Evolutionary conservation across 2,797 vertebrate genomes (phyloP).

Genomic region (Oryzias sinensis): DNA sequence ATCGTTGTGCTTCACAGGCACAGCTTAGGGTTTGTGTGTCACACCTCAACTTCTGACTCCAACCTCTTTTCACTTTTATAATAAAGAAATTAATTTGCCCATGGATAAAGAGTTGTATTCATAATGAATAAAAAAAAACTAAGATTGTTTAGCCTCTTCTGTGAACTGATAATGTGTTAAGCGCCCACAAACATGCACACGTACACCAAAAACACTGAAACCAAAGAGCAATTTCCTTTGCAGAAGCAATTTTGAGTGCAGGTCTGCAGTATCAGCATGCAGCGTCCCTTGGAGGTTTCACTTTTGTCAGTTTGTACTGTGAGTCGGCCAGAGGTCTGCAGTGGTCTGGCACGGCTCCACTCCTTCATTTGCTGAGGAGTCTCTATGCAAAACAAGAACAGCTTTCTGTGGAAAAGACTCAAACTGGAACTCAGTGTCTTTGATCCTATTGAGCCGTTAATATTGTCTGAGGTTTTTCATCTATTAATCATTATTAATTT

Average conservation of each 20-base stretch:
- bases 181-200: background rate
- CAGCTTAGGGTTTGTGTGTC: too few relatives aligned
- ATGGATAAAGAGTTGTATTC: too few relatives aligned
- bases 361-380: constrained; percentile 22
- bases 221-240: constrained; percentile 14
- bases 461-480: too few relatives aligned
- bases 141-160: too few relatives aligned
- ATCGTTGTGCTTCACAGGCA: too few relatives aligned
- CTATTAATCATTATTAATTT: too few relatives aligned
- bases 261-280: constrained; percentile 26
- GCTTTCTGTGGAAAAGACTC: background rate
- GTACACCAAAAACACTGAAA: background rate
- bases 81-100: too few relatives aligned
- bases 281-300: constrained; percentile 21
- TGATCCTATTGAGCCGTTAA: background rate
- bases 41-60: too few relatives aligned
- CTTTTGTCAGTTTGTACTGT: constrained; percentile 29
- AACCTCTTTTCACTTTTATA: too few relatives aligned
- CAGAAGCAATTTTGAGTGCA: constrained; percentile 27
- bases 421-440: background rate
- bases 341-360: constrained; percentile 36
- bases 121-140: too few relatives aligned
- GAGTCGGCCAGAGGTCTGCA: constrained; percentile 32
- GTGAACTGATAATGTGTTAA: too few relatives aligned
- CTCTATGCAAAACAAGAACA: constrained; percentile 20